Percentiles rank a stretch among this genome's conserved stretches.
phyloP scores from a whole-genome alignment of 2,113 vertebrate species.

The Hystrix brachyura region DNA sequence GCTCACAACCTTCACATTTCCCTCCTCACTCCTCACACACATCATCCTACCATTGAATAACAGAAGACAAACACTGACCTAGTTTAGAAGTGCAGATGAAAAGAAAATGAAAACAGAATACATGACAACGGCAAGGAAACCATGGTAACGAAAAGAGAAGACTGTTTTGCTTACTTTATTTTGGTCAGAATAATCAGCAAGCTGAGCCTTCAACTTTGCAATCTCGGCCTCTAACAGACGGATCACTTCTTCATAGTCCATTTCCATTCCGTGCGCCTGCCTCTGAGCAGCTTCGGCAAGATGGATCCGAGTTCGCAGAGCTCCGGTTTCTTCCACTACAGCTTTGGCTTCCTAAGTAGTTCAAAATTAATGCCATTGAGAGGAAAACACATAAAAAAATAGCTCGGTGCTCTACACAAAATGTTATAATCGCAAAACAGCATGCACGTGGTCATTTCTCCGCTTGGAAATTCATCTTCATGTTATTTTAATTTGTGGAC shows the following conservation, averaged over 20 bases:
- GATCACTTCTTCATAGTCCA: constrained; percentile 98
- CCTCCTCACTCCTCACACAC: constrained; percentile 73
- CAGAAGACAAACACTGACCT: constrained; percentile 98
- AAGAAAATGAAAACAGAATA: constrained; percentile 91
- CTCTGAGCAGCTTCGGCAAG: constrained; percentile 94
- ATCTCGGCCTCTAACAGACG: constrained; percentile 95
- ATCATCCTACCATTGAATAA: constrained; percentile 95
- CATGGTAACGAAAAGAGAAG: constrained; percentile 86
- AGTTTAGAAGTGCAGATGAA: constrained; percentile 94
- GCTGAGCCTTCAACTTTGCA: constrained; percentile 94
- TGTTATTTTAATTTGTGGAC: background rate
- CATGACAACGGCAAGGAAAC: constrained; percentile 87
- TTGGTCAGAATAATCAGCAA: constrained; percentile 87
- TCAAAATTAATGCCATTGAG: background rate
- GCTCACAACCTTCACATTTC: constrained; percentile 85
- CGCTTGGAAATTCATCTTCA: constrained; percentile 1
- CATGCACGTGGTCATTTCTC: background rate
- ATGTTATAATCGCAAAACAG: background rate
- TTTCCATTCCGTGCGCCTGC: constrained; percentile 95
- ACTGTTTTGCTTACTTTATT: constrained; percentile 90
- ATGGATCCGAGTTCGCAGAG: constrained; percentile 91
- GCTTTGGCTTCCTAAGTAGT: constrained; percentile 92
- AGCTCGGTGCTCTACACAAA: background rate
- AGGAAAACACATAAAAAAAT: background rate
- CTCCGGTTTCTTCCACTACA: constrained; percentile 91